These are phyloP conservation scores for Chloroceryle aenea DNA, from an alignment of 2,113 vertebrate species.

Conservation along the genomic window DNA sequence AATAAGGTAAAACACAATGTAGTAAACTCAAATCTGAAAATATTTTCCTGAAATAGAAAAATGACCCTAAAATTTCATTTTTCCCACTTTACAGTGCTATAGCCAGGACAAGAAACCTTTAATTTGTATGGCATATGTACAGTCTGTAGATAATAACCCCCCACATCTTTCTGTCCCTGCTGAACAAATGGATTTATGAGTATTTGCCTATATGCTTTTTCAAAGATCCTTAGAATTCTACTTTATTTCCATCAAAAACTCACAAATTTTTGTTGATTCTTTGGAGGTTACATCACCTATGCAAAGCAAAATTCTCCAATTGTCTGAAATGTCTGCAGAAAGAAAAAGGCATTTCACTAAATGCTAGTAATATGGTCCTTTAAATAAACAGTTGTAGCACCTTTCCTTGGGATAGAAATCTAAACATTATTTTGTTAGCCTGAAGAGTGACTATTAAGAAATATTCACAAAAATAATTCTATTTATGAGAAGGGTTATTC, in stretches of 20 bases:
- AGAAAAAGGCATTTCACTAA: neutral
- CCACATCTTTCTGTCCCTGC: neutral
- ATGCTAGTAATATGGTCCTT: neutral
- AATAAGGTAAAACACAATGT: neutral
- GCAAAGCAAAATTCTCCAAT: neutral
- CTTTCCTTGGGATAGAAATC: neutral
- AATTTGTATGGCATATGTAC: neutral
- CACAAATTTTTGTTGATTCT: neutral
- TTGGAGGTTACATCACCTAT: neutral
- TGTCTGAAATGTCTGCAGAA: neutral
- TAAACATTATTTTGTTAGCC: neutral
- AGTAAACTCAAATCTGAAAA: neutral
- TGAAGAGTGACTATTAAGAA: neutral
- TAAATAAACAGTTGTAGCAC: neutral
- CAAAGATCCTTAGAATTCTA: neutral
- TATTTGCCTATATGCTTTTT: neutral
- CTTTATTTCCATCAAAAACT: neutral
- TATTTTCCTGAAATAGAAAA: neutral
- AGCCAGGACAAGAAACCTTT: neutral
- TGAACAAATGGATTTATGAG: neutral
- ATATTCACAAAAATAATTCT: neutral
- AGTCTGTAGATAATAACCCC: neutral
- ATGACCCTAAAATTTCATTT: neutral
- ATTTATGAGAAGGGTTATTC: neutral
- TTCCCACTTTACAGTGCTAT: neutral